Evolutionary conservation across 2,113 vertebrate species (phyloP), one percentile per base, ranked within the genome.

Genomic region (Clupea harengus): DNA sequence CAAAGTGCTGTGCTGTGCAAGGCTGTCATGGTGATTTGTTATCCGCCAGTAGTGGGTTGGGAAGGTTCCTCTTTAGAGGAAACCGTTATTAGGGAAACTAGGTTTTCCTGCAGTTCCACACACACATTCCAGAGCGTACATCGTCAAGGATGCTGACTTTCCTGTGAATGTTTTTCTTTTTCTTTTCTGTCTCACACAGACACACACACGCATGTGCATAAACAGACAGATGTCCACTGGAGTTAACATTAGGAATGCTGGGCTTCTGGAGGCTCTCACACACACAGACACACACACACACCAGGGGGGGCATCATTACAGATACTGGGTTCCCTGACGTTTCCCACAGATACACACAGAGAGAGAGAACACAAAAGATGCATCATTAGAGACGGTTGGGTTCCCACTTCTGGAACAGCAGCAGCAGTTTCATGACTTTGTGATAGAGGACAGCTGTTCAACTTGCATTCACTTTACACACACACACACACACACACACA

Each of bases 381-480:
- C 39, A 72, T 72, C 25, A 72, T 39, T 75, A 32, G 11, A 28
- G 10, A 39, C 2, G 15, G 28, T 32, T 9, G 11, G 28, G 10
- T 39, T 75, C 4, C 28, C 28, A 39, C 28, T 11, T 15, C 4
- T 39, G 72, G 25, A 75, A 32, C 28, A 25, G 28, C 72, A 17
- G 6, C n/a, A 46, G 46, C 46, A 86, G 46, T 86, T 50, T 83
- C 84, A 84, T 85, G 86, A 85, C 87, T 85, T 85, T 52, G 78
- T 89, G 87, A 93, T 83, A 52, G 82, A 83, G 49, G 89, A 92
- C 92, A 93, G 91, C 93, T 94, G 93, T 15, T 75, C 57, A 54
- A 89, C 85, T 84, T 82, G 0, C 89, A 89, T 90, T 87, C 88
- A 82, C 88, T 49, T 28, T 25, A 25, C 18, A 57, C 28, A 85